Evolutionary conservation across 2,888 invertebrate genomes (phyloP), one percentile per base, ranked within the genome.

Genomic region (Lingula anatina): DNA sequence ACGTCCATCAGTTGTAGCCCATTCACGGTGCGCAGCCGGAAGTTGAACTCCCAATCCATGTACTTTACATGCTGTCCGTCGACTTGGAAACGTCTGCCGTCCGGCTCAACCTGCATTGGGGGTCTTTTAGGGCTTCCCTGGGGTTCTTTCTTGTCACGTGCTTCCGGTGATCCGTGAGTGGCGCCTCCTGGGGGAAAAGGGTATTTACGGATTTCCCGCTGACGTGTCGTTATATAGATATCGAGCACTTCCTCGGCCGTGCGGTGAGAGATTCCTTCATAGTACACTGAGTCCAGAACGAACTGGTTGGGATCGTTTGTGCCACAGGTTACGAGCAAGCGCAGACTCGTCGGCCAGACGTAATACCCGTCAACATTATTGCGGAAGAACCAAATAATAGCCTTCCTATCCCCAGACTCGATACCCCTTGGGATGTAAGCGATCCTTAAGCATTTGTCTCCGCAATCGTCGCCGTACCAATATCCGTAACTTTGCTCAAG

Each of bases 1-100:
- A 70, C 57, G 35, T 68, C 68, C 38, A 63, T 60, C 21, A 70
- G 47, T 35, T 66, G 66, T 12, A n/a, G n/a, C 4, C 71, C 70
- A 5, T 61, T 61, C 5, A 64, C 55, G 1, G 65, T 52, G 7
- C 65, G 49, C 56, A 67, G 63, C 15, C 62, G 55, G 23, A 66
- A 57, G 48, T 70, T 62, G 47, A 73, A 66, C 46, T 63, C 59
- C 73, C 73, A 73, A 37, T 68, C 64, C 53, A 68, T 62, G 51
- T 70, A 73, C 23, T 56, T 45, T 0, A 71, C 60, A 44, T 64
- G 67, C 23, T 63, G 62, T 0, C 66, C 70, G n/a, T 59, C 54
- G 1, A 73, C 55, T 4, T 46, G 53, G 52, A 59, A 71, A 18
- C 73, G 50, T 18, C 56, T 54, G 3, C 70, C 73, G 3, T 63